Conservation (phyloP, 2,113 vertebrate genomes). For the Onychorhynchus coronatus region DNA sequence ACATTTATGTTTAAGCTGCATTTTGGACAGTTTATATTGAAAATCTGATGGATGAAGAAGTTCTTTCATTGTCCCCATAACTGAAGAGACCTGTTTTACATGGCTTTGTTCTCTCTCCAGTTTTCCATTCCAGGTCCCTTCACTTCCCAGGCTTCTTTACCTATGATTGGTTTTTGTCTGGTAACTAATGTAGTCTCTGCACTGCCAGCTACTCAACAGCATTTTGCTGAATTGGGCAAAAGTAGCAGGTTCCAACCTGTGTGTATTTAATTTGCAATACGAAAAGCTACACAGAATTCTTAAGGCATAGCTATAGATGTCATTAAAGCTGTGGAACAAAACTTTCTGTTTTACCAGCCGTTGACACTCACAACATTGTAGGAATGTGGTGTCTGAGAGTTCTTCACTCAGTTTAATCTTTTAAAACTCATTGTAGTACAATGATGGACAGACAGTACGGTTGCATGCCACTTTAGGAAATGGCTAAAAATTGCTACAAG, state of each 20-base stretch:
- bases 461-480: background rate
- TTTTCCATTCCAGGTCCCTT: background rate
- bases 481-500: background rate
- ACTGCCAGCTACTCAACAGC: background rate
- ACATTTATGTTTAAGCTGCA: background rate
- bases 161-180: background rate
- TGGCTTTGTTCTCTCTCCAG: background rate
- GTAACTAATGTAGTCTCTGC: background rate
- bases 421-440: background rate
- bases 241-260: background rate
- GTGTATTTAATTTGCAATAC: background rate
- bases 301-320: background rate
- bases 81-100: background rate
- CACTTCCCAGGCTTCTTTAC: background rate
- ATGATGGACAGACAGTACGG: background rate
- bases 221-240: background rate
- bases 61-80: background rate
- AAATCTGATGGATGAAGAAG: background rate
- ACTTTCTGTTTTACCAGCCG: background rate
- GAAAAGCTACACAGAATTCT: background rate
- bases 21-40: background rate
- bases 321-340: background rate
- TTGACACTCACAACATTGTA: background rate
- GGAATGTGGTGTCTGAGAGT: background rate
- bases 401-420: background rate